Base-by-base conservation (phyloP, 2,113 vertebrate species). In the Saimiri boliviensis region DNA sequence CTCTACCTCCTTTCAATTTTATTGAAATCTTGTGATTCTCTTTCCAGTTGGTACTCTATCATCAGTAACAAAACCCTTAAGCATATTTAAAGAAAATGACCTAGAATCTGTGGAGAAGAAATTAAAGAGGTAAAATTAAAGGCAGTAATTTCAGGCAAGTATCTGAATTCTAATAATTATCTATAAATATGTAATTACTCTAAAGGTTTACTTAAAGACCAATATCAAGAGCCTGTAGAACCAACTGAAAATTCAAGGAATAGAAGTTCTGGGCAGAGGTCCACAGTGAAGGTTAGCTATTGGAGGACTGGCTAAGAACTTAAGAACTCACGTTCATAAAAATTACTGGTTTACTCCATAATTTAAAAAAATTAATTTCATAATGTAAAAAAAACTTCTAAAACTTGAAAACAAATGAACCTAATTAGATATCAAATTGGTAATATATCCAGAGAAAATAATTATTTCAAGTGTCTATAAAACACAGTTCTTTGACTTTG, bases 381-480 rank as follows among this genome's bases (percentile, higher is more conserved):
- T 77, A 87, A 58, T 93, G 45, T n/a, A 52, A 93, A 95, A 25
- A 73, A 71, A 54, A 23, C 11, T 52, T 71, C 49, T 76, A 90
- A 86, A 86, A 71, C 74, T 77, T 93, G 20, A 73, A 91, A 97
- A 94, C 30, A 60, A 86, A 54, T 66, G 37, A 52, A 56, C 42
- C 27, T 84, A 93, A 71, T 83, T 47, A 40, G 40, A 23, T 66
- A 97, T 40, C 32, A 63, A 81, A 88, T 42, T 97, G 40, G 27
- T 81, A 83, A 47, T 89, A 82, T 79, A 94, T 86, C 21, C 58
- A 93, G 23, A 92, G 5, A 74, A 97, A 93, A 90, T 90, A 92
- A 87, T 95, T 94, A 86, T 91, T 94, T 94, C 56, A 87, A 79
- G 20, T 86, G 2, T 82, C 68, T 79, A 86, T 86, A 80, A 92